Evolutionary conservation across 2,888 invertebrate genomes (phyloP), one percentile per base, ranked within the genome.

Genomic region (Orthosia gothica): DNA sequence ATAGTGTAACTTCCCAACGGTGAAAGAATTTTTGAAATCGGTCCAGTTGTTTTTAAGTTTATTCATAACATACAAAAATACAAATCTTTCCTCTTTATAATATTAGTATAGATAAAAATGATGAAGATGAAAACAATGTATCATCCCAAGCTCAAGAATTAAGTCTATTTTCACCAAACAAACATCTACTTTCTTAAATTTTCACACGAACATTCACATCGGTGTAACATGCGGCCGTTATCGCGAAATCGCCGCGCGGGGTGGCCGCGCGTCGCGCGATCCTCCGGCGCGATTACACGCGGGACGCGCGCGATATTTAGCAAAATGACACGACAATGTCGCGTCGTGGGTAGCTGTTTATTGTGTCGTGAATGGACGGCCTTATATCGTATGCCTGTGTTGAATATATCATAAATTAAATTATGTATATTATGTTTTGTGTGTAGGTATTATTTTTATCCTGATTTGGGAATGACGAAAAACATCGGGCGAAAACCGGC

Each of bases 201-300:
- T 67, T 54, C 59, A 20, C 54, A 45, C 54, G 26, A 66, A 63
- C 68, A 76, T 79, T 85, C 87, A 59, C 68, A 0, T 16, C 85
- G 89, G 90, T 91, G 91, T 88, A 78, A 89, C 54, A 9, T 61
- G 45, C 82, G 67, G 61, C 83, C 83, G 66, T 86, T 91, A 92
- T 92, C 92, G 86, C 74, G 82, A 83, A 84, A 90, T 89, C 89
- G 78, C 78, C 89, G 76, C 89, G 89, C 92, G 93, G 93, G 93
- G 94, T 93, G 94, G 94, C 91, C 94, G 91, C 83, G 88, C 89
- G 90, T 89, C 89, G 90, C 91, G 92, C 90, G 92, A 92, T 92
- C 82, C 86, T 71, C 79, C 87, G 83, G 49, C 83, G 89, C 91
- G 92, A 93, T 93, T 88, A 84, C 85, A 78, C 88, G 90, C 87